Percentiles rank a stretch among this genome's conserved stretches.
Evolutionary conservation across 2,797 vertebrate species (phyloP).

Genomic region (Chloroceryle inda): DNA sequence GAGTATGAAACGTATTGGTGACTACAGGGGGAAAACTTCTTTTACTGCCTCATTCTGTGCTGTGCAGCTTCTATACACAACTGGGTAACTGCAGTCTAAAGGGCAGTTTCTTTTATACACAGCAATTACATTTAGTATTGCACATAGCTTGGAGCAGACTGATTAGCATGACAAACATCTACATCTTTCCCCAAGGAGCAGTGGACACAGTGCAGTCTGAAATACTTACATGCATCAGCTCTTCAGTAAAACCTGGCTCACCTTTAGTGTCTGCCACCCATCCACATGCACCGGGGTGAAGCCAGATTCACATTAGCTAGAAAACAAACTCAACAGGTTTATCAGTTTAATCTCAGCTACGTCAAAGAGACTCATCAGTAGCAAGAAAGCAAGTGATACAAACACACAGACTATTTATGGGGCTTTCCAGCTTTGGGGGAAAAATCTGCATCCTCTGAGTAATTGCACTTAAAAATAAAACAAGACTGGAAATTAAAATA

Average conservation of each 20-base stretch:
- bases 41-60: not conserved
- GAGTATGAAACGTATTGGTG: not conserved
- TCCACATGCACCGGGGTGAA: not conserved
- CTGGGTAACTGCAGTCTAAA: conserved; percentile 10
- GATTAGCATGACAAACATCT: not conserved
- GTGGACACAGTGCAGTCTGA: not conserved
- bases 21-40: not conserved
- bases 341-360: not conserved
- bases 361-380: not conserved
- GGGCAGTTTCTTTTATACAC: not conserved
- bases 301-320: not conserved
- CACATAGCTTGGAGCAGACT: not conserved
- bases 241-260: not conserved
- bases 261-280: not conserved
- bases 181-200: not conserved
- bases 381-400: not conserved
- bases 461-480: not conserved
- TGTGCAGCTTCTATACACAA: not conserved
- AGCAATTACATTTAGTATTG: conserved; percentile 15
- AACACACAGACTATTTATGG: not conserved
- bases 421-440: not conserved
- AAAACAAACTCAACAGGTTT: not conserved
- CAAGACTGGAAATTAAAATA: not conserved
- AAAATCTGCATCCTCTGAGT: not conserved
- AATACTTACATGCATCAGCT: not conserved